These are phyloP conservation scores for Stegodyphus dumicola DNA, from an alignment of 1,140 invertebrate genomes.

Conservation along the genomic window DNA sequence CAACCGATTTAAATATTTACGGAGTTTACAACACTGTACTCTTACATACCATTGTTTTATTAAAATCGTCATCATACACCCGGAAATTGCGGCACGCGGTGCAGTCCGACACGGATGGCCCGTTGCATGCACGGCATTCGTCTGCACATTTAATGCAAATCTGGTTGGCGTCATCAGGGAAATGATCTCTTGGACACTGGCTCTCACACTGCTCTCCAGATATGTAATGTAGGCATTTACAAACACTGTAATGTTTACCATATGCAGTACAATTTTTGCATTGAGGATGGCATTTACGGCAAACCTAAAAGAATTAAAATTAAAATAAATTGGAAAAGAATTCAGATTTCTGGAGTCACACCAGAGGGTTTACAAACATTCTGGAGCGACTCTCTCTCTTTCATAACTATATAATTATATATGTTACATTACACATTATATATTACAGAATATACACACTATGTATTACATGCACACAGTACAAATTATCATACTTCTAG, in stretches of 20 bases:
- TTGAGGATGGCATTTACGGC: conserved; percentile 88
- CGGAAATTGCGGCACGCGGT: conserved; percentile 86
- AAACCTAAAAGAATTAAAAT: conserved; percentile 70
- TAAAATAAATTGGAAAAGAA: not conserved
- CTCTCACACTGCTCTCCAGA: conserved; percentile 90
- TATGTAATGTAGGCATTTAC: conserved; percentile 86
- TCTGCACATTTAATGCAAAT: conserved; percentile 82
- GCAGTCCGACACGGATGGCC: conserved; percentile 82
- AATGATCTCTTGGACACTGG: conserved; percentile 87
- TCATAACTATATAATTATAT: too few species aligned
- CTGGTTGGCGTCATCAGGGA: conserved; percentile 78
- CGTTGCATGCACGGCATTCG: conserved; percentile 87
- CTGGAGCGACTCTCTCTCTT: too few species aligned
- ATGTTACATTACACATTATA: too few species aligned
- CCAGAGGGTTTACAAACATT: too few species aligned
- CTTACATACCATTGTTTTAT: conserved; percentile 65
- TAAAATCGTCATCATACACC: conserved; percentile 73
- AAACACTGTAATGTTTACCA: conserved; percentile 80
- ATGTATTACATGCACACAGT: too few species aligned
- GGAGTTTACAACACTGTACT: too few species aligned
- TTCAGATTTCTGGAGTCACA: too few species aligned
- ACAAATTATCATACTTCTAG: too few species aligned
- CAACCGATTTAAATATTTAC: too few species aligned
- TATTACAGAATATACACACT: too few species aligned
- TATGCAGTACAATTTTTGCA: conserved; percentile 90